Percentiles rank a stretch among this genome's conserved stretches.
phyloP scores from a whole-genome alignment of 2,113 vertebrate genomes.

The Meleagris gallopavo region DNA sequence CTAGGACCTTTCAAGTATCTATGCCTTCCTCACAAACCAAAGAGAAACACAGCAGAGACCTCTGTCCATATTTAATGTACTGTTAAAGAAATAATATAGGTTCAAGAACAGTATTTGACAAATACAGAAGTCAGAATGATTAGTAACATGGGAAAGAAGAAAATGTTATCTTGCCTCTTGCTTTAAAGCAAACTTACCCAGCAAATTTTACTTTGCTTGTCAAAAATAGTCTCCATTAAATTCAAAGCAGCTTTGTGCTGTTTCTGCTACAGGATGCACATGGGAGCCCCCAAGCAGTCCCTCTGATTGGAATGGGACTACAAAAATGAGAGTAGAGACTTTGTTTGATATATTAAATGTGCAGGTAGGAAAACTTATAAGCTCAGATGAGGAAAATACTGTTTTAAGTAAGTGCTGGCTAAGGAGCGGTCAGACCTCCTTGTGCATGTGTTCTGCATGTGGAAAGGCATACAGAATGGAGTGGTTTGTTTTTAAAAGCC shows the following conservation, averaged over 20 bases:
- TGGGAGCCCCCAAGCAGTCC: not conserved
- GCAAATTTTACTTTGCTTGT: not conserved
- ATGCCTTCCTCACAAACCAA: not conserved
- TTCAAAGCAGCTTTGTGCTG: not conserved
- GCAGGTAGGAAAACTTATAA: not conserved
- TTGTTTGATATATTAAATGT: not conserved
- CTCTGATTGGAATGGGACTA: constrained; percentile 25
- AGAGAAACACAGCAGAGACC: not conserved
- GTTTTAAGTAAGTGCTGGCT: constrained; percentile 38
- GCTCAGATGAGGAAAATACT: not conserved
- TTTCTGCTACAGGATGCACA: not conserved
- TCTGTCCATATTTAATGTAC: not conserved
- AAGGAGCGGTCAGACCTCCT: constrained; percentile 2
- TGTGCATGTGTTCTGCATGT: not conserved
- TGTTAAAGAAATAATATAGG: not conserved
- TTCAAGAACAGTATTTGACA: not conserved
- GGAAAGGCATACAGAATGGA: not conserved
- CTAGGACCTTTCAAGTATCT: not conserved
- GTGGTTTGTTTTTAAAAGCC: not conserved
- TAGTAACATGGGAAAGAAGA: not conserved
- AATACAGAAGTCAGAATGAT: not conserved
- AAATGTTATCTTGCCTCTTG: not conserved
- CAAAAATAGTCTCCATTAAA: not conserved
- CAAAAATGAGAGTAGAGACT: constrained; percentile 38
- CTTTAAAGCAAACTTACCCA: not conserved